Evolutionary conservation across 1,140 invertebrate genomes (phyloP).

Genomic region (Plutomurus gul): DNA sequence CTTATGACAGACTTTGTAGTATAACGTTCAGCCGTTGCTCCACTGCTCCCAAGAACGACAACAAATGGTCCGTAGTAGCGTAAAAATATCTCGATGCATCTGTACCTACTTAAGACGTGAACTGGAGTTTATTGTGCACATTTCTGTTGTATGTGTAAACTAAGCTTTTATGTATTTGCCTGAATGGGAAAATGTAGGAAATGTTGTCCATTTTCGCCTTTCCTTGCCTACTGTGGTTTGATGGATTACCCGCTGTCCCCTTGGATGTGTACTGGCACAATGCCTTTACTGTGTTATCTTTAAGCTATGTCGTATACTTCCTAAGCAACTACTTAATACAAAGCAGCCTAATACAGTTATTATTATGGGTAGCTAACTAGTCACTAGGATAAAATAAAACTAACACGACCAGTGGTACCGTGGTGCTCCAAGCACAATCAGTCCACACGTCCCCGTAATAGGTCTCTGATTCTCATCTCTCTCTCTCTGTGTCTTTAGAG

Average conservation of each 20-base stretch:
- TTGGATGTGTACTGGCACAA: not conserved
- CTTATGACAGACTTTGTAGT: not conserved
- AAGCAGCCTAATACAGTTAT: not conserved
- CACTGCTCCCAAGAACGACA: not conserved
- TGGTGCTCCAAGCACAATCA: too few relatives aligned
- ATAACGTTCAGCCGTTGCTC: not conserved
- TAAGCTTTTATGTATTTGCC: not conserved
- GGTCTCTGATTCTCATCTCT: too few relatives aligned
- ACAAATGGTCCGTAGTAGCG: slow-evolving; percentile 15
- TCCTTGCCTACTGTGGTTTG: slow-evolving; percentile 49
- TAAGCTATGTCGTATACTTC: not conserved
- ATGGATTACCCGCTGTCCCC: slow-evolving; percentile 47
- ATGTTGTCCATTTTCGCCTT: slow-evolving; percentile 26
- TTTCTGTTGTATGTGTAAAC: not conserved
- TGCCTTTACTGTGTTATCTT: not conserved
- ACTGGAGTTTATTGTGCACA: not conserved
- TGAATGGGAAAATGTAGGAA: slow-evolving; percentile 12
- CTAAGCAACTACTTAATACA: not conserved
- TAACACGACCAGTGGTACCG: too few relatives aligned
- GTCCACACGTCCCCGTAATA: too few relatives aligned
- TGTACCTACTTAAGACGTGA: not conserved
- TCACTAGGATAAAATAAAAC: too few relatives aligned
- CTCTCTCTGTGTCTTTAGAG: too few relatives aligned
- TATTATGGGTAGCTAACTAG: too few relatives aligned
- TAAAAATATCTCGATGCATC: slow-evolving; percentile 6